phyloP scores from a whole-genome alignment of 2,797 vertebrate species.

The Silurus aristotelis region DNA sequence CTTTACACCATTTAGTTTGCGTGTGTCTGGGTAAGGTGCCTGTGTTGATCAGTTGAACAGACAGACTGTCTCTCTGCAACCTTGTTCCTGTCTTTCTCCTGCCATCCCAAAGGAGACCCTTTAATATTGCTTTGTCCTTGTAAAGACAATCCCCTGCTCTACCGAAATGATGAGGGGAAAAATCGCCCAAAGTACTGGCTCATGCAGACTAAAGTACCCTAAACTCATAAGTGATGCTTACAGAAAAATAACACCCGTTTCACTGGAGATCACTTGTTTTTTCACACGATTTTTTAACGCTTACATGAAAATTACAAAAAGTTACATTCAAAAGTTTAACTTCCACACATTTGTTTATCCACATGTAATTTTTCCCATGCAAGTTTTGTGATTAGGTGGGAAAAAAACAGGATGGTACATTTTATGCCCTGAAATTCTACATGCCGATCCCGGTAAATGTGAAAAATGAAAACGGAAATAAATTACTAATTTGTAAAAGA shows the following conservation, averaged over 20 bases:
- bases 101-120: constrained; percentile 31
- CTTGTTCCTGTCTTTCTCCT: constrained; percentile 26
- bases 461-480: neutral
- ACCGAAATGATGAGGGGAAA: constrained; percentile 5
- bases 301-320: no score
- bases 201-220: neutral
- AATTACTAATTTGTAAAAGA: neutral
- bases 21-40: constrained; percentile 33
- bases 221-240: neutral
- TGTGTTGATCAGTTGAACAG: constrained; percentile 39
- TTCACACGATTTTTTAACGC: neutral
- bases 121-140: constrained; percentile 44
- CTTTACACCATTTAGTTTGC: neutral
- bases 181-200: neutral
- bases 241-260: neutral
- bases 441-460: neutral
- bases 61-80: constrained; percentile 29
- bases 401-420: neutral
- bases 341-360: neutral
- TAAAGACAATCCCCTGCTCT: constrained; percentile 24
- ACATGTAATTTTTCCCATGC: neutral
- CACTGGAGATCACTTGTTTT: neutral
- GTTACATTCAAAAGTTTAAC: neutral
- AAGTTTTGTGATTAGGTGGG: no score
- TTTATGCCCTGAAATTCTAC: neutral